Evolutionary conservation across 1,140 invertebrate species (phyloP), one percentile per base, ranked within the genome.

Genomic region (Varroa destructor): DNA sequence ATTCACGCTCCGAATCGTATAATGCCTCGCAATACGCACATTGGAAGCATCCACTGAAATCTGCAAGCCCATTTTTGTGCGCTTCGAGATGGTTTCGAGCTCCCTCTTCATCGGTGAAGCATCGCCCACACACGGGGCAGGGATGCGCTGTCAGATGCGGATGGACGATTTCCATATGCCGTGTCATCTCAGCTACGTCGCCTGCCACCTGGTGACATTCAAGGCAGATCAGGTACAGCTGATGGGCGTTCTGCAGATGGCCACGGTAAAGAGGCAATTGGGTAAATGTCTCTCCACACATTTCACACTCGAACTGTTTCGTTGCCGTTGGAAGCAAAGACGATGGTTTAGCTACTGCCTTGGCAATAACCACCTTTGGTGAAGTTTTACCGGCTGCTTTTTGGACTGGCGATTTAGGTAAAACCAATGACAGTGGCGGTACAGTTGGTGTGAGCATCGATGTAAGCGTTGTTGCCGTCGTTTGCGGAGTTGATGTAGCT

Each of bases 1-100:
- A 67, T 8, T 67, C 61, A 67, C 61, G 61, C 46, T 67, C 61
- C 14, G 12, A 40, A 8, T 67, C 61, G 61, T 36, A 67, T 12
- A 67, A 40, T 3, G 61, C 61, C 37, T 67, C 61, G 8, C 61
- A 67, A 40, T 43, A 67, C 10, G 61, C 14, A 67, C 61, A 67
- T 46, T 67, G 61, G 61, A 67, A 67, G 61, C 61, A 67, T 12
- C 61, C 61, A 46, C 61, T 67, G 37, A 67, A 67, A 40, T 67
- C 61, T 12, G 61, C 61, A 14, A 67, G 61, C 14, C 61, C 61
- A 37, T 67, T 67, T 40, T 67, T 67, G 46, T 67, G 61, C 12
- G 61, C 61, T 43, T 67, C 61, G 40, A 67, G 61, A 40, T 67
- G 61, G 61, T 46, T 67, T 67, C 46, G 40, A 40, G 61, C 61